Conservation (phyloP, 2,797 vertebrate genomes). For the Gallirallus australis region DNA sequence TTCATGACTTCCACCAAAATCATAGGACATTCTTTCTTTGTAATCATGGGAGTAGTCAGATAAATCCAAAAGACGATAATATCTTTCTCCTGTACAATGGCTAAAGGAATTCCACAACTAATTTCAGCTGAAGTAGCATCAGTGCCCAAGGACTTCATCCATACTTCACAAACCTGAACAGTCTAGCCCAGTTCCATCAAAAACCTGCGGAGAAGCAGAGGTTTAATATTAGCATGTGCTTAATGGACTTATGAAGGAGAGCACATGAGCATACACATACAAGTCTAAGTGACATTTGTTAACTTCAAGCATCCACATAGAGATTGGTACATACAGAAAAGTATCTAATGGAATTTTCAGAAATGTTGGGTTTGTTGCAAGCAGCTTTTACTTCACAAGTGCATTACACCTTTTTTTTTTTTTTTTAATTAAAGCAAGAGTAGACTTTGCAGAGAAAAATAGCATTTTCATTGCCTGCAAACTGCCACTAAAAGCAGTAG, state of each 20-base stretch:
- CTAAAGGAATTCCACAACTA: neutral
- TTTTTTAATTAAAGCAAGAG: neutral
- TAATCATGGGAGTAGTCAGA: neutral
- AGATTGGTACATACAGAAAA: neutral
- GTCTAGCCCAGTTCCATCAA: neutral
- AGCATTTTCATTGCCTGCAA: constrained; percentile 18
- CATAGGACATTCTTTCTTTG: neutral
- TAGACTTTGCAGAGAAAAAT: neutral
- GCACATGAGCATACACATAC: neutral
- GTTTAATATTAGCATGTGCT: neutral
- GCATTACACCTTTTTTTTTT: neutral
- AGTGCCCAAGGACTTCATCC: neutral
- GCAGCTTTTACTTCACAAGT: neutral
- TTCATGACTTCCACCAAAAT: neutral
- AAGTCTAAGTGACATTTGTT: neutral
- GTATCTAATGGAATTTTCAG: neutral
- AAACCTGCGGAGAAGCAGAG: neutral
- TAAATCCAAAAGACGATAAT: neutral
- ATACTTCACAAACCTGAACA: neutral
- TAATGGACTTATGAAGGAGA: neutral
- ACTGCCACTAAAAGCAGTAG: constrained; percentile 19
- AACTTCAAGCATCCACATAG: neutral
- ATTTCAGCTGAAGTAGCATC: neutral
- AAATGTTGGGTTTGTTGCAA: neutral
- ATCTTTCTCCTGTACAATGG: neutral